Evolutionary conservation across 2,888 invertebrate genomes (phyloP).

Genomic region (Steinernema carpocapsae): DNA sequence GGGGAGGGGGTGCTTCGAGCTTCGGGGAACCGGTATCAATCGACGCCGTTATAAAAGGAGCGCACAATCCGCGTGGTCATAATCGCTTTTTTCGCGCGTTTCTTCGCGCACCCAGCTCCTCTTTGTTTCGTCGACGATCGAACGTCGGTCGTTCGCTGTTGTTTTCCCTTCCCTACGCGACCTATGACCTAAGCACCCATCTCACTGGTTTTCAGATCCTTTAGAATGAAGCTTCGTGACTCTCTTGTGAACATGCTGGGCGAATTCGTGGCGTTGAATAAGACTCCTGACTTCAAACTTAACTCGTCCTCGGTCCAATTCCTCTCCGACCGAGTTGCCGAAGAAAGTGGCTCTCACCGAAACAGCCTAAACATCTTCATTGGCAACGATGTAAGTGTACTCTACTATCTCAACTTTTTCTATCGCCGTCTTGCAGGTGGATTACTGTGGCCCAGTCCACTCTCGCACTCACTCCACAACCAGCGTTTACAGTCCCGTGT

Average conservation of each 20-base stretch:
- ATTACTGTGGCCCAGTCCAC: conserved; percentile 13
- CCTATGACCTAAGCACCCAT: not conserved
- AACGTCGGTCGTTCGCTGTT: not conserved
- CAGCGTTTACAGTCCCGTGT: not conserved
- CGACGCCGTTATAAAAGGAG: conserved; percentile 27
- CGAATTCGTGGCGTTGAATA: conserved; percentile 59
- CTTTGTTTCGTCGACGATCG: conserved; percentile 28
- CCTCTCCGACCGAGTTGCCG: conserved; percentile 42
- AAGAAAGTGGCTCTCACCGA: conserved; percentile 34
- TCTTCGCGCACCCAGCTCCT: conserved; percentile 4
- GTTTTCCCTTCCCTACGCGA: not conserved
- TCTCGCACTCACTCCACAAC: not conserved
- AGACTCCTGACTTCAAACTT: conserved; percentile 54
- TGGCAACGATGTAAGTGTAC: conserved; percentile 10
- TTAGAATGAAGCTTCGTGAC: conserved; percentile 48
- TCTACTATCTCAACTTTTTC: not conserved
- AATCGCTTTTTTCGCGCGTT: conserved; percentile 28
- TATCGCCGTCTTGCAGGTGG: not conserved
- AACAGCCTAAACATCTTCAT: conserved; percentile 13
- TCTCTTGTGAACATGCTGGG: conserved; percentile 56
- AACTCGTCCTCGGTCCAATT: conserved; percentile 40
- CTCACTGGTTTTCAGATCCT: not conserved
- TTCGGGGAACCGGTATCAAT: conserved; percentile 19
- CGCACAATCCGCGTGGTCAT: conserved; percentile 9
- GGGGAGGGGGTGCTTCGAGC: conserved; percentile 10